Evolutionary conservation across 1,140 invertebrate species (phyloP), one percentile per base, ranked within the genome.

Genomic region (Pseudomyrmex cubaensis): DNA sequence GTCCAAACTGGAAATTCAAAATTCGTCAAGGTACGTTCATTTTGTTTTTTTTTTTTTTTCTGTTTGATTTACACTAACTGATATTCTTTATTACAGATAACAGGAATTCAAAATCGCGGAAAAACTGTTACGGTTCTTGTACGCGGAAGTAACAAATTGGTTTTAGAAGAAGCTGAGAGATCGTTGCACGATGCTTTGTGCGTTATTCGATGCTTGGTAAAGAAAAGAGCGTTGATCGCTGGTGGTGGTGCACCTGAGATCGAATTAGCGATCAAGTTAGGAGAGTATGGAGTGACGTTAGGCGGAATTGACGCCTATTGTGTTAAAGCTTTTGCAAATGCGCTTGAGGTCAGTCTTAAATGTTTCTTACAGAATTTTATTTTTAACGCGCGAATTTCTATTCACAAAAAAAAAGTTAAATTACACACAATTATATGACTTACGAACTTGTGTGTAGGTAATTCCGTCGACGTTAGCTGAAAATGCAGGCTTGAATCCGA

Each of bases 401-500:
- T 54, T 1, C 35, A 35, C 7, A 50, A 54, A 52, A 5, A 15
- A 44, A 63, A 50, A 74, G 12, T 52, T 12, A 44, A 15, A 50
- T 2, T 10, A 52, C 63, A 1, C 4, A 63, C 22, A 59, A 67
- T 59, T 15, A 50, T 66, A 13, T 83, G 44, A 84, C 13, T 25
- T 84, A 44, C 76, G 73, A 66, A 59, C 86, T 87, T 52, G 2
- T 52, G 2, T 52, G 0, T 22, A 94, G 93, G 87, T 94, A 3
- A 98, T 99, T 92, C 99, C 99, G 2, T 99, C 97, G 69, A 99
- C 99, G 2, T 95, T 99, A 72, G 98, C 99, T n/a, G 99, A 99
- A 95, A 99, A 99, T 25, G 99, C 99, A 35, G 99, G 99, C n/a
- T 95, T 99, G 2, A 99, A 99, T 95, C 97, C 99, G 0, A 99